These are phyloP conservation scores for Propithecus deckenii DNA, from an alignment of 2,797 vertebrate genomes.

Conservation along the genomic window DNA sequence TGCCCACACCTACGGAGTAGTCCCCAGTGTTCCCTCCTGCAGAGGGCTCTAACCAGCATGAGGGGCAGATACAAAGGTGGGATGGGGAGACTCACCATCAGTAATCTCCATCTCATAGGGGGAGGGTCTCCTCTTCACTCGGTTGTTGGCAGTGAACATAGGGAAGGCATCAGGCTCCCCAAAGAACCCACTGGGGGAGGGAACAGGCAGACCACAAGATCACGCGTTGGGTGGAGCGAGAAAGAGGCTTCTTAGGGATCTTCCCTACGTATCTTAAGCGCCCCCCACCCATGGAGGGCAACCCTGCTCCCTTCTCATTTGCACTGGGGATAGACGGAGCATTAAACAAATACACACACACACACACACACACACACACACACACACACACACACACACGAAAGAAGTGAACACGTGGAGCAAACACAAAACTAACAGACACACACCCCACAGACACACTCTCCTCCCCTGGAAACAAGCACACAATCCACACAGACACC, in stretches of 20 bases:
- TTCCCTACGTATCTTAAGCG: not conserved
- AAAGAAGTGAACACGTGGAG: not conserved
- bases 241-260: not conserved
- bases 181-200: conserved; percentile 89
- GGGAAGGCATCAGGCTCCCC: conserved; percentile 94
- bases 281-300: too few species aligned
- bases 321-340: not conserved
- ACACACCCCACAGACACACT: not conserved
- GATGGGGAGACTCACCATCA: conserved; percentile 87
- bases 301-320: not conserved
- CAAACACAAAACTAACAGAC: not conserved
- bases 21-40: not conserved
- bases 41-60: not conserved
- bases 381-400: not conserved
- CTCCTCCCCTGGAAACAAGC: not conserved
- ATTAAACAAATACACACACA: not conserved
- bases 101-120: conserved; percentile 97
- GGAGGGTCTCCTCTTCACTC: conserved; percentile 94
- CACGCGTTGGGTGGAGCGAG: not conserved
- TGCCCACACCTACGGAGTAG: not conserved
- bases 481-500: not conserved
- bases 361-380: not conserved
- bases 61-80: not conserved
- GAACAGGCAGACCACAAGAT: conserved; percentile 48
- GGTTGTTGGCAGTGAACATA: conserved; percentile 93